Conservation (phyloP, 2,888 invertebrate genomes). For the Amblyjoppa fuscipennis region DNA sequence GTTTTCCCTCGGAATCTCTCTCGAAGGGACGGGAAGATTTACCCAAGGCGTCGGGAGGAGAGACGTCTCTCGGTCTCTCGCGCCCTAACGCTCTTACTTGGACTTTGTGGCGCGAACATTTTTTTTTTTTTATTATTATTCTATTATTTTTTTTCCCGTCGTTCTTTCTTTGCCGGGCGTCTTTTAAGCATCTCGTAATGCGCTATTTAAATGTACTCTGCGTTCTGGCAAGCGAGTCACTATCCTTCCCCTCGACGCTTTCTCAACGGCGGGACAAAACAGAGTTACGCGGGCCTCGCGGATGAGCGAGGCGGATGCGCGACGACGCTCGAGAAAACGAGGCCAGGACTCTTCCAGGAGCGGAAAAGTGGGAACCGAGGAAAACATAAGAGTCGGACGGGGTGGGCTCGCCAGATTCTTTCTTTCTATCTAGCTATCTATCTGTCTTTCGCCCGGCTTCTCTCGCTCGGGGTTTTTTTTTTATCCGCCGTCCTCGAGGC, state of each 20-base stretch:
- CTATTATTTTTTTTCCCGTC: conserved; percentile 5
- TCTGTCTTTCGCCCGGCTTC: conserved; percentile 64
- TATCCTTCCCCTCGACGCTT: conserved; percentile 38
- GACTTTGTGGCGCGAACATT: conserved; percentile 28
- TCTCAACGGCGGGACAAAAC: conserved; percentile 65
- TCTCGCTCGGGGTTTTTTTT: conserved; percentile 61
- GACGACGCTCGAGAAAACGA: conserved; percentile 47
- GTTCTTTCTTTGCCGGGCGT: conserved; percentile 44
- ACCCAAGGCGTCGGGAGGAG: conserved; percentile 20
- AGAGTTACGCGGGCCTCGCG: conserved; percentile 54
- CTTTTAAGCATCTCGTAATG: conserved; percentile 72
- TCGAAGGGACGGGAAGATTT: conserved; percentile 24
- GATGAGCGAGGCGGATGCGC: conserved; percentile 47
- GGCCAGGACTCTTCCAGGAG: conserved; percentile 42
- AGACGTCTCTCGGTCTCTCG: not conserved
- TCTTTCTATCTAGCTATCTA: conserved; percentile 27
- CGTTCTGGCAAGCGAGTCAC: conserved; percentile 49
- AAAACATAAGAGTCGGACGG: conserved; percentile 34
- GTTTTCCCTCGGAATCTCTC: not conserved
- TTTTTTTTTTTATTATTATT: conserved; percentile 42
- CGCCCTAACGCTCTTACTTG: conserved; percentile 35
- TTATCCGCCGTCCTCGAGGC: conserved; percentile 37
- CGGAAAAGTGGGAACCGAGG: conserved; percentile 37
- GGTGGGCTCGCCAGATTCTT: conserved; percentile 10
- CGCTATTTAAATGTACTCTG: conserved; percentile 75